These are phyloP conservation scores for Acronicta alni DNA, from an alignment of 2,888 invertebrate species.

Conservation along the genomic window DNA sequence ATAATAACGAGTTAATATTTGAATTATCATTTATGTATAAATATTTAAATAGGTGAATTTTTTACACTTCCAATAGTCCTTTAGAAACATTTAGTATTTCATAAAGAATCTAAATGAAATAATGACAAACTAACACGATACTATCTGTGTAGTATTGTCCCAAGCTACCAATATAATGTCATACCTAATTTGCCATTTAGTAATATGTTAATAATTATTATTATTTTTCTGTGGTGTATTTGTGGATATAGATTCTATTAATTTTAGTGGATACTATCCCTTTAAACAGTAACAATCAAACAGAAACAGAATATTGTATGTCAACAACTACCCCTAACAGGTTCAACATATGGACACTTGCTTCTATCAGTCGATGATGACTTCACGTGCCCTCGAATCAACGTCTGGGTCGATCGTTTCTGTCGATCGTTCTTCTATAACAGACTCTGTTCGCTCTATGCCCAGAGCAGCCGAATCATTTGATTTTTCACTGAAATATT, in stretches of 20 bases:
- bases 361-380: conserved; percentile 72
- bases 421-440: conserved; percentile 69
- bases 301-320: conserved; percentile 15
- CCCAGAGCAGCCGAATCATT: conserved; percentile 71
- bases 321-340: conserved; percentile 7
- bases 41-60: too few relatives aligned
- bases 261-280: conserved; percentile 39
- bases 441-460: conserved; percentile 80
- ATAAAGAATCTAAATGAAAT: too few relatives aligned
- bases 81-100: too few relatives aligned
- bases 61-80: too few relatives aligned
- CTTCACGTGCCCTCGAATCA: conserved; percentile 53
- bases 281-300: conserved; percentile 7
- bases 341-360: conserved; percentile 8
- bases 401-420: conserved; percentile 46
- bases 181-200: too few relatives aligned
- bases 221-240: neutral
- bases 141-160: too few relatives aligned
- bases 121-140: too few relatives aligned
- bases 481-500: conserved; percentile 69
- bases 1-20: too few relatives aligned
- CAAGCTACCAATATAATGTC: too few relatives aligned
- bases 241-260: neutral
- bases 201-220: too few relatives aligned
- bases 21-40: too few relatives aligned